Base-by-base conservation (phyloP, 2,888 invertebrate species). In the Rotaria magnacalcarata region DNA sequence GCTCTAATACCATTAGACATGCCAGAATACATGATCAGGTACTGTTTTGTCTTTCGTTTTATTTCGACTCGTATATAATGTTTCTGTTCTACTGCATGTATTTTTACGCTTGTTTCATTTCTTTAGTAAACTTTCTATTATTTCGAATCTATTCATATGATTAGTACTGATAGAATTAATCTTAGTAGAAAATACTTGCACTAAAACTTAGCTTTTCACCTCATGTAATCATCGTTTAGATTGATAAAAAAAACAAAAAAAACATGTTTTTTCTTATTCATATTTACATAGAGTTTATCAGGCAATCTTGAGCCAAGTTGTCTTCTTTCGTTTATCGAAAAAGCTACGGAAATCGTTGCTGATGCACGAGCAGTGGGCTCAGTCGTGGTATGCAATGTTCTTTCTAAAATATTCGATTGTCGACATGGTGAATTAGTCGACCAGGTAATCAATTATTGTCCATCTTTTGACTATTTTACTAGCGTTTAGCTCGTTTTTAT, bases 271-370 rank as follows among this genome's bases (percentile, higher is more conserved):
- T 16, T 24, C 14, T 43, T 19, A 34, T 50, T 0, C n/a, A 47
- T n/a, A 43, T 47, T 80, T 80, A 0, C 21, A n/a, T 80, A 80
- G 80, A 80, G 47, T 14, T 47, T 80, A 80, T 80, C 80, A 3
- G 47, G 80, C 0, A 80, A 80, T 47, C n/a, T 80, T n/a, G 43
- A 43, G 47, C 80, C 80, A 14, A 47, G 43, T 24, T 80, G 80
- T 80, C 47, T 80, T 14, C 24, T 80, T 14, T 47, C 80, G 24
- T 80, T 80, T 80, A 47, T 80, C n/a, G 80, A 80, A 80, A 80
- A 80, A 80, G 8, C 47, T 47, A 80, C 47, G 0, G 80, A 80
- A n/a, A 80, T 80, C 4, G n/a, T 80, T 11, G 43, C 80, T 6
- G 80, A 80, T 47, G 14, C n/a, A 47, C 43, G 47, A 24, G 43